Base-by-base conservation (phyloP, 2,888 invertebrate genomes). In the Eupsilia transversa region DNA sequence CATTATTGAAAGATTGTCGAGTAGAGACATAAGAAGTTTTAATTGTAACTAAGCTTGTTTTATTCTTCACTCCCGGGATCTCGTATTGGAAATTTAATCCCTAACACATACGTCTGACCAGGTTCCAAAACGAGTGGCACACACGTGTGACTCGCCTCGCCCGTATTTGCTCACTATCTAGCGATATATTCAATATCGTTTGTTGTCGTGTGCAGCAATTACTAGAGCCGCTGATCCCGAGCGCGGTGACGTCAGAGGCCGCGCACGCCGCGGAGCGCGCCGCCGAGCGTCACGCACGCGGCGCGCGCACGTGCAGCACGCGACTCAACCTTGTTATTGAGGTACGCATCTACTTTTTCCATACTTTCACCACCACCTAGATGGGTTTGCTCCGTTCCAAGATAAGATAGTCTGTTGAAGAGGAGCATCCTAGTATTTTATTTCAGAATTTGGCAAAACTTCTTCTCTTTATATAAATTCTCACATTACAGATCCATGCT, bases 401-500 rank as follows among this genome's bases (percentile, higher is more conserved):
- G 17, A 60, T n/a, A 35, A 60, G 6, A 14, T n/a, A n/a, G 9
- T 60, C 17, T 38, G 9, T n/a, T 60, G 2, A n/a, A 60, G n/a
- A 17, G 7, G 35, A n/a, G 1, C 10, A n/a, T 43, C 17, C n/a
- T n/a, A n/a, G 35, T 9, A n/a, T 9, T 61, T 38, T 38, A 27
- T 20, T 0, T 38, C 10, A 5, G 3, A 61, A 38, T 2, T 35
- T n/a, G n/a, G n/a, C 0, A n/a, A 52, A n/a, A n/a, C 54, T 6
- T 27, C 14, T 54, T 60, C 7, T 14, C n/a, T 35, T 60, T 35
- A 9, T 35, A n/a, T 60, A 17, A 35, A n/a, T 60, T 30, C 63
- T 23, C 4, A 43, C 20, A 43, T 82, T 84, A 12, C 88, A 96
- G 96, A 93, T 98, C 68, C 97, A 98, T 89, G 98, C 98, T 3